Conservation (phyloP, 1,140 invertebrate species). For the Gryon sp. region DNA sequence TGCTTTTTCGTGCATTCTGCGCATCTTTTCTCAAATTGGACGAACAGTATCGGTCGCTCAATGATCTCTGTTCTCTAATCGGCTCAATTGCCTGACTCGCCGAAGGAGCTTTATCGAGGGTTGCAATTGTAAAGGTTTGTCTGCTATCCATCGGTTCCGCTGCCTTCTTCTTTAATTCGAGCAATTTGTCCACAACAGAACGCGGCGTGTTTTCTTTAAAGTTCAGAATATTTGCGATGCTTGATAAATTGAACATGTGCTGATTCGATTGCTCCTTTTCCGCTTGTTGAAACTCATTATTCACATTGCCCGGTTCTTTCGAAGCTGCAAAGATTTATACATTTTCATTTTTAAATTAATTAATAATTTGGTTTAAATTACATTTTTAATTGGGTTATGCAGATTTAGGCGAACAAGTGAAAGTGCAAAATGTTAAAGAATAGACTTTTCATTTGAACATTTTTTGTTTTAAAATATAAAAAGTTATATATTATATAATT, state of each 20-base stretch:
- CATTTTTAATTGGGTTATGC: no score
- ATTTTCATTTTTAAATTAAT: no score
- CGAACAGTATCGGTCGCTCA: slow-evolving; percentile 9
- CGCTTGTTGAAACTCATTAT: no score
- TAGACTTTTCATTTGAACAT: no score
- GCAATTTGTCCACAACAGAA: slow-evolving; percentile 71
- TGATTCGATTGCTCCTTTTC: slow-evolving; percentile 55
- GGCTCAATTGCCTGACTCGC: background rate
- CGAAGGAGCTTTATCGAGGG: background rate
- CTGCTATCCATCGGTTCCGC: slow-evolving; percentile 43
- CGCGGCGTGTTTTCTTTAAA: slow-evolving; percentile 67
- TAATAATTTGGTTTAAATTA: no score
- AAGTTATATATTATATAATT: no score
- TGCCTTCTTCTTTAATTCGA: slow-evolving; percentile 68
- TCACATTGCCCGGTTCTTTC: no score
- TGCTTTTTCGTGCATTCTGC: no score
- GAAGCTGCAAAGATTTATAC: no score
- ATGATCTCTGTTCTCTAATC: background rate
- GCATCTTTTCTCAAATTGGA: background rate
- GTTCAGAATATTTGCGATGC: slow-evolving; percentile 71
- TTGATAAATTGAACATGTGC: slow-evolving; percentile 73
- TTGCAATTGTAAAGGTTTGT: slow-evolving; percentile 43
- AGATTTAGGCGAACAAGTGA: no score
- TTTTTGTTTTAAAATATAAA: no score
- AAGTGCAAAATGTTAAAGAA: no score